Conservation (phyloP, 2,113 vertebrate genomes). For the Zingel zingel region DNA sequence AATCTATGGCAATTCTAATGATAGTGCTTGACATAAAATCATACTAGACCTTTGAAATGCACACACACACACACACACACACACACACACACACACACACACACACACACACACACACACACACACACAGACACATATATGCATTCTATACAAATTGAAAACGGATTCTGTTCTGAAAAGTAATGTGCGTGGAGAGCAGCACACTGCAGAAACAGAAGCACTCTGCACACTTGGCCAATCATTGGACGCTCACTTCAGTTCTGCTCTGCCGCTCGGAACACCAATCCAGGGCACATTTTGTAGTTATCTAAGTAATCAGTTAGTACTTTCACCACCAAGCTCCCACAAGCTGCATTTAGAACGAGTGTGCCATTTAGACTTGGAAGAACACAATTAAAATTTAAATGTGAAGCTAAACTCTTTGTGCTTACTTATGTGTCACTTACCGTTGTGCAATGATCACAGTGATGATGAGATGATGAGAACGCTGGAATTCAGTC, state of each 20-base stretch:
- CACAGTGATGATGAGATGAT: conserved; percentile 7
- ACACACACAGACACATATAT: background rate
- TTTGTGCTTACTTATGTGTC: conserved; percentile 39
- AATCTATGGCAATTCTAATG: background rate
- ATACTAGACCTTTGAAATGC: conserved; percentile 9
- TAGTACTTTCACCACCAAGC: conserved; percentile 47
- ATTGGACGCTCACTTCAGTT: conserved; percentile 63
- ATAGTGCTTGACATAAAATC: conserved; percentile 10
- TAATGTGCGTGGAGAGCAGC: conserved; percentile 12
- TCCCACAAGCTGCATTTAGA: conserved; percentile 48
- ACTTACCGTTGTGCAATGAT: conserved; percentile 47
- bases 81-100: background rate
- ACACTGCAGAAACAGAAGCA: conserved; percentile 47
- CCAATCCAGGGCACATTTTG: conserved; percentile 61
- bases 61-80: background rate
- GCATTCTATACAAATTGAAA: conserved; percentile 9
- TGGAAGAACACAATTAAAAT: conserved; percentile 69
- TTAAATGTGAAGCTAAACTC: conserved; percentile 50
- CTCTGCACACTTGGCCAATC: conserved; percentile 79
- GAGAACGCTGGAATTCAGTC: conserved; percentile 25
- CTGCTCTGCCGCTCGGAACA: conserved; percentile 52
- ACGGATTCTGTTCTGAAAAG: conserved; percentile 25
- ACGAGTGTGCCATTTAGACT: conserved; percentile 55
- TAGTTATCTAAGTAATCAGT: conserved; percentile 71
- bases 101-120: background rate